Evolutionary conservation across 2,888 invertebrate genomes (phyloP), one percentile per base, ranked within the genome.

Genomic region (Drosophila greeni): DNA sequence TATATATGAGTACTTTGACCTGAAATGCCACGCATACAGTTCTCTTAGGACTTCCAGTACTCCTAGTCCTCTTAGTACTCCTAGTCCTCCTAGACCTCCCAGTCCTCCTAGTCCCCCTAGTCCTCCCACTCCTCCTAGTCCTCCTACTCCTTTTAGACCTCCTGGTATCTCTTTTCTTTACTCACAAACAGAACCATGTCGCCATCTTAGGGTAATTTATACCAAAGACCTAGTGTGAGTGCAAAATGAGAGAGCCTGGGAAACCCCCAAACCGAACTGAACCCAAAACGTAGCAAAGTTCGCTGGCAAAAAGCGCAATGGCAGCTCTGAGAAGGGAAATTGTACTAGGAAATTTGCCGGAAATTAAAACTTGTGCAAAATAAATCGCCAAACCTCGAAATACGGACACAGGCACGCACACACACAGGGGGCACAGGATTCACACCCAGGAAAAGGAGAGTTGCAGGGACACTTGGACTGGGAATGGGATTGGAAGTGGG

Each of bases 291-390:
- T 16, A 14, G 6, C 47, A n/a, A 61, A 58, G 37, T 54, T 60
- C 33, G 42, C 40, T 39, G 34, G 39, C 37, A 53, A 53, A 36
- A 26, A 53, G 60, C 66, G 59, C 57, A 76, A 67, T 39, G 67
- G 67, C 66, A 76, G 79, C 72, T 71, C 72, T 57, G 57, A 71
- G 75, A 76, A 59, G 68, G 86, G 86, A 85, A 86, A 85, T 86
- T 86, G 83, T 82, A 82, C 70, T 86, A 85, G 85, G 86, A 85
- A 85, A 86, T 85, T 85, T 81, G 74, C 86, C 85, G 85, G 85
- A 85, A 85, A 85, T 85, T 85, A 85, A 85, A 85, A 85, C 86
- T 85, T 86, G 76, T 81, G 84, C 77, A 86, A 84, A 85, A 86
- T 85, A 86, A 86, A 85, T 85, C 82, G 84, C 74, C 82, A 85